Conservation (phyloP, 2,113 vertebrate genomes). For the Phodopus roborovskii region DNA sequence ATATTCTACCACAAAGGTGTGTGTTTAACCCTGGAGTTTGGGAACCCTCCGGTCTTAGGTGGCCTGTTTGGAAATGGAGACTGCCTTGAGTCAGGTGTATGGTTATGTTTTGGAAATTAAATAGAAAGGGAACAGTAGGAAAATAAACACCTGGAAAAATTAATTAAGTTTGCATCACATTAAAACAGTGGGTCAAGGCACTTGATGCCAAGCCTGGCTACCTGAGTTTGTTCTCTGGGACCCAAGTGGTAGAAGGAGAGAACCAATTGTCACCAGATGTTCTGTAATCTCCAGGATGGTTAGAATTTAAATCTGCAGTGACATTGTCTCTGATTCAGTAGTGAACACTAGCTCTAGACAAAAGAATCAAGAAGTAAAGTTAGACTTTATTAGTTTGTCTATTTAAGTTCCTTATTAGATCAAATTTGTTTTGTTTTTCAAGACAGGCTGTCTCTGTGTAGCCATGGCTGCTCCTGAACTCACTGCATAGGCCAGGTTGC, state of each 20-base stretch:
- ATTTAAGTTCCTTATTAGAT: slow-evolving; percentile 40
- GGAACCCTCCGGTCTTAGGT: neutral
- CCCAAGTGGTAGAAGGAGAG: neutral
- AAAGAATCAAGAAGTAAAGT: slow-evolving; percentile 26
- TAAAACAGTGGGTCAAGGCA: neutral
- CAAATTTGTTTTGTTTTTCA: neutral
- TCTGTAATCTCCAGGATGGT: neutral
- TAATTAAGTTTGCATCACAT: slow-evolving; percentile 23
- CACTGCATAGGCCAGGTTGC: neutral
- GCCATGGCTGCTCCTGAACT: neutral
- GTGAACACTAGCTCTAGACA: neutral
- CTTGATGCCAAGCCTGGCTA: neutral
- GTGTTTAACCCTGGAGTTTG: slow-evolving; percentile 44
- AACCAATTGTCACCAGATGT: neutral
- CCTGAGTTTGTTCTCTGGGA: neutral
- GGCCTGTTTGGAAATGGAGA: neutral
- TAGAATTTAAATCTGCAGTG: neutral
- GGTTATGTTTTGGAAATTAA: slow-evolving; percentile 51
- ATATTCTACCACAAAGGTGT: neutral
- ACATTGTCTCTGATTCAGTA: slow-evolving; percentile 4
- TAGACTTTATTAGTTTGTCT: slow-evolving; percentile 34
- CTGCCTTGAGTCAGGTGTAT: slow-evolving; percentile 1
- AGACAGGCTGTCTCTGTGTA: neutral
- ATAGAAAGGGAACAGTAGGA: neutral
- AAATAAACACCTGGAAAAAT: slow-evolving; percentile 47